Conservation (phyloP, 2,797 vertebrate genomes). For the Rhinella marina region DNA sequence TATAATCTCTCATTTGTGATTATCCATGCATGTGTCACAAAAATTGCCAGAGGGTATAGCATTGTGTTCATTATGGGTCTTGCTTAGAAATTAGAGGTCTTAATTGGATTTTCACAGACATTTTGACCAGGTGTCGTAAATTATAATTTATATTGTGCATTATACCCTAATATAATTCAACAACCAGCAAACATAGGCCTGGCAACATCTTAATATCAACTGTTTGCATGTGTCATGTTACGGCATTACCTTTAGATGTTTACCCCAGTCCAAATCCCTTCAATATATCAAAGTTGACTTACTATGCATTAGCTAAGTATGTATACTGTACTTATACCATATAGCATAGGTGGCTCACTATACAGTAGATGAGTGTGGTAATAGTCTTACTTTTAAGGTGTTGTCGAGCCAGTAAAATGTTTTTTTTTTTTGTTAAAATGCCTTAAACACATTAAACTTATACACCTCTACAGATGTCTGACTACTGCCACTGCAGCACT, state of each 20-base stretch:
- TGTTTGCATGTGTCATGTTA: neutral
- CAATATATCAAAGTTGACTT: neutral
- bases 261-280: neutral
- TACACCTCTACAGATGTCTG: too few relatives aligned
- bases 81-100: slow-evolving; percentile 13
- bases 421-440: too few relatives aligned
- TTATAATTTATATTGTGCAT: slow-evolving; percentile 1
- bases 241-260: neutral
- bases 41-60: neutral
- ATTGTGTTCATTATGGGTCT: slow-evolving; percentile 16
- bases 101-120: slow-evolving; percentile 24
- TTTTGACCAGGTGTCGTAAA: slow-evolving; percentile 5
- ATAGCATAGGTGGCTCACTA: too few relatives aligned
- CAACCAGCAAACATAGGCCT: neutral
- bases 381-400: neutral
- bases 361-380: neutral
- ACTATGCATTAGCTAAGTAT: neutral
- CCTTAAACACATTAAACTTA: too few relatives aligned
- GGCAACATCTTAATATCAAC: neutral
- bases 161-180: slow-evolving; percentile 2
- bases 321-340: too few relatives aligned
- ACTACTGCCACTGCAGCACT: too few relatives aligned
- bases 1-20: slow-evolving; percentile 8
- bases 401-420: too few relatives aligned
- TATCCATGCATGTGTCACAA: slow-evolving; percentile 15